Evolutionary conservation across 2,888 invertebrate species (phyloP), one percentile per base, ranked within the genome.

Genomic region (Caenorhabditis zanzibari): DNA sequence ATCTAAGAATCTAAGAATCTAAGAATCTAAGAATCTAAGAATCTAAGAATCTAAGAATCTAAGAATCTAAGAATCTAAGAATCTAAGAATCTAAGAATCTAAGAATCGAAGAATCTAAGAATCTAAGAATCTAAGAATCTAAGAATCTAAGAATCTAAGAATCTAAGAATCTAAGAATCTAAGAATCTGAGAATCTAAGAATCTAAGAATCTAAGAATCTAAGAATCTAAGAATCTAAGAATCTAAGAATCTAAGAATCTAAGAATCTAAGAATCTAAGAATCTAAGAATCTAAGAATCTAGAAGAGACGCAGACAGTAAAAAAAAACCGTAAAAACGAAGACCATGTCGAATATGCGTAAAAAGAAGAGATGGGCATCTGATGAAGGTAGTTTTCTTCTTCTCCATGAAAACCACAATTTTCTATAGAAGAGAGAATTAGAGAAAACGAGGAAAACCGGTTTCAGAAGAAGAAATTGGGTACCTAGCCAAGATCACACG

Each of bases 341-440:
- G 38, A 22, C 41, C 38, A 24, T 61, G 61, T 47, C 47, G 47
- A 61, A 61, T 38, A 41, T 35, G n/a, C 56, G 35, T n/a, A 38
- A 19, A 6, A 47, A 47, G 0, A 47, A 47, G 19, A 22, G 41
- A 63, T 59, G 44, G 41, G 44, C 14, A 63, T 47, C 44, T 63
- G 4, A n/a, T 47, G 47, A 47, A 47, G 47, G 47, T 47, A 47
- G 47, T 47, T 19, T 5, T 19, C 47, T 10, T 14, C 16, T 10
- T 16, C 47, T n/a, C 22, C 12, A 24, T 44, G 24, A 66, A 66
- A 49, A 52, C 52, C 49, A 52, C 66, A 66, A 52, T 66, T 66
- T 49, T 47, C n/a, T 1, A 19, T 19, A 47, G 32, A 35, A 22
- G 24, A 28, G 22, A n/a, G 14, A 26, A n/a, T 22, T 12, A 52